Percentiles rank a stretch among this genome's conserved stretches.
These are phyloP conservation scores for Uria aalge DNA, from an alignment of 2,113 vertebrate genomes.

Conservation along the genomic window DNA sequence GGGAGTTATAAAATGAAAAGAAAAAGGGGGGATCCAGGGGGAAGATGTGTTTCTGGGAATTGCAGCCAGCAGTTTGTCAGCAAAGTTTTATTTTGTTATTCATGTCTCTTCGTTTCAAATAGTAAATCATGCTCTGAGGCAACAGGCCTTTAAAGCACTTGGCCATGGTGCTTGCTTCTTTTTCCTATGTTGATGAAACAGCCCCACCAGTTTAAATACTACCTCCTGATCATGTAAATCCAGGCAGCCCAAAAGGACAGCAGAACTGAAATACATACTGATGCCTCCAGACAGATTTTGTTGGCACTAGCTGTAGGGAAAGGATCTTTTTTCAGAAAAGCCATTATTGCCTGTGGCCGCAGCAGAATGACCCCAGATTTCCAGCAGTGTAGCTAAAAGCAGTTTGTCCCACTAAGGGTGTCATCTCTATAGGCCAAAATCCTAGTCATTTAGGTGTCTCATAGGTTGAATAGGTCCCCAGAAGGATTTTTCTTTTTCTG, in stretches of 20 bases:
- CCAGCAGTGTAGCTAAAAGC: background rate
- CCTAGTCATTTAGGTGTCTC: background rate
- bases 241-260: background rate
- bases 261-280: background rate
- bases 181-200: background rate
- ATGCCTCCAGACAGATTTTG: background rate
- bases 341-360: background rate
- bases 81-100: constrained; percentile 27
- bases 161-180: background rate
- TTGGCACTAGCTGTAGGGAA: background rate
- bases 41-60: constrained; percentile 11
- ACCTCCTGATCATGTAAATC: background rate
- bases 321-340: background rate
- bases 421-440: background rate
- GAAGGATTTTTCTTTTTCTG: too few species aligned
- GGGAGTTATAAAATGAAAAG: constrained; percentile 13
- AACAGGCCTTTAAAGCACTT: background rate
- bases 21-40: background rate
- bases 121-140: background rate
- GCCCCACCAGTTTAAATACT: background rate
- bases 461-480: background rate
- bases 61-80: constrained; percentile 5
- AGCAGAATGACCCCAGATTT: background rate
- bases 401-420: background rate
- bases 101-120: background rate